These are phyloP conservation scores for Corythornis vintsioides DNA, from an alignment of 2,113 vertebrate genomes.

Conservation along the genomic window DNA sequence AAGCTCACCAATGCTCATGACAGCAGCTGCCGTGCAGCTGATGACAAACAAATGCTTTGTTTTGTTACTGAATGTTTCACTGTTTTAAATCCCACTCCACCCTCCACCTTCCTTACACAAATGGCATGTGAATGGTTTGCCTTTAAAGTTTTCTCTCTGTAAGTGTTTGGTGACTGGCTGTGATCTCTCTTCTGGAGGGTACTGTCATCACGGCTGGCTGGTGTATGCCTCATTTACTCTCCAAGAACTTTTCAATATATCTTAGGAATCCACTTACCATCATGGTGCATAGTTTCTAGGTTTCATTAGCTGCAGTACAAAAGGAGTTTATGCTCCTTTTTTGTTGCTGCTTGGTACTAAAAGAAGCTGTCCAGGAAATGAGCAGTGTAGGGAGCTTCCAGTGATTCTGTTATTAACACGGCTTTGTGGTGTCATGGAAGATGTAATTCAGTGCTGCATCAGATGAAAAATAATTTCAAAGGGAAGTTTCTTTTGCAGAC, in stretches of 20 bases:
- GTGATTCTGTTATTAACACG: background rate
- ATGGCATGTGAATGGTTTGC: background rate
- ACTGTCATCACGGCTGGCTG: background rate
- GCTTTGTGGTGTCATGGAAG: background rate
- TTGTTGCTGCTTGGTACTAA: background rate
- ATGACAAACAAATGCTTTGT: conserved; percentile 11
- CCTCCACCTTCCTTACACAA: background rate
- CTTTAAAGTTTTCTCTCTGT: background rate
- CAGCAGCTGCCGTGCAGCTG: background rate
- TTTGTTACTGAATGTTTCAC: background rate
- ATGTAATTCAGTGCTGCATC: background rate
- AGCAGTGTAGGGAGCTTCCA: background rate
- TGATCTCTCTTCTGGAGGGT: background rate
- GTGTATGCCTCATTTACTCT: background rate
- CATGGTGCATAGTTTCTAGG: background rate
- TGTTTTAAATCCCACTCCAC: background rate
- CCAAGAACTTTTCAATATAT: background rate
- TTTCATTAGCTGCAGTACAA: background rate
- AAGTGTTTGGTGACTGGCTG: background rate
- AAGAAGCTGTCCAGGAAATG: background rate
- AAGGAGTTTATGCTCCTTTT: background rate
- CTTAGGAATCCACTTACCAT: background rate
- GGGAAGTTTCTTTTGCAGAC: background rate
- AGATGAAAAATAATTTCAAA: conserved; percentile 42
- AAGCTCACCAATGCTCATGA: background rate